These are phyloP conservation scores for Chirona hameri DNA, from an alignment of 2,888 invertebrate genomes.

Conservation along the genomic window DNA sequence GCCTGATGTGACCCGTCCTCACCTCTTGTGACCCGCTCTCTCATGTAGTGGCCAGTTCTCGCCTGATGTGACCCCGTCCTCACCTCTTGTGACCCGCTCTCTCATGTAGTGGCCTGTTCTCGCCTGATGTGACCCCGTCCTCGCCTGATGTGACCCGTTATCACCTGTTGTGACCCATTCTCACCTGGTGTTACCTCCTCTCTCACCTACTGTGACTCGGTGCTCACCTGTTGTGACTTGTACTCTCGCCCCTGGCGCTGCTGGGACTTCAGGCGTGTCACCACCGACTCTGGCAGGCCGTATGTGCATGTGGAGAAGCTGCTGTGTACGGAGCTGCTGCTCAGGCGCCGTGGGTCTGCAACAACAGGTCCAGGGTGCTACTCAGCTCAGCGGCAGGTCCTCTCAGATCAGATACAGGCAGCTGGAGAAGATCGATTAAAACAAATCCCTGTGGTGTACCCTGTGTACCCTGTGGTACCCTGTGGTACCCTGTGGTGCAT, in stretches of 20 bases:
- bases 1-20: background rate
- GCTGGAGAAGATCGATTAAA: too few relatives aligned
- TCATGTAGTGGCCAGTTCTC: background rate
- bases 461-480: too few relatives aligned
- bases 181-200: background rate
- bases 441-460: too few relatives aligned
- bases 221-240: background rate
- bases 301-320: constrained; percentile 28
- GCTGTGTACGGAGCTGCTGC: constrained; percentile 12
- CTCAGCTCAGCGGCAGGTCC: too few relatives aligned
- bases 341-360: background rate
- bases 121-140: background rate
- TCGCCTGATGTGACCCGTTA: background rate
- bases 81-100: background rate
- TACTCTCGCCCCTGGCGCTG: background rate
- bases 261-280: background rate
- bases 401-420: too few relatives aligned
- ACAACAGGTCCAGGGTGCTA: background rate
- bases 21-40: background rate
- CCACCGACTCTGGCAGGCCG: constrained; percentile 9
- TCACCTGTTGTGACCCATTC: background rate
- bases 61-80: background rate
- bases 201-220: background rate
- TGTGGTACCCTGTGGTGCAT: too few relatives aligned
- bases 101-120: background rate